These are phyloP conservation scores for Actinostola sp. DNA, from an alignment of 92 coral and sea anemone species.

Conservation along the genomic window DNA sequence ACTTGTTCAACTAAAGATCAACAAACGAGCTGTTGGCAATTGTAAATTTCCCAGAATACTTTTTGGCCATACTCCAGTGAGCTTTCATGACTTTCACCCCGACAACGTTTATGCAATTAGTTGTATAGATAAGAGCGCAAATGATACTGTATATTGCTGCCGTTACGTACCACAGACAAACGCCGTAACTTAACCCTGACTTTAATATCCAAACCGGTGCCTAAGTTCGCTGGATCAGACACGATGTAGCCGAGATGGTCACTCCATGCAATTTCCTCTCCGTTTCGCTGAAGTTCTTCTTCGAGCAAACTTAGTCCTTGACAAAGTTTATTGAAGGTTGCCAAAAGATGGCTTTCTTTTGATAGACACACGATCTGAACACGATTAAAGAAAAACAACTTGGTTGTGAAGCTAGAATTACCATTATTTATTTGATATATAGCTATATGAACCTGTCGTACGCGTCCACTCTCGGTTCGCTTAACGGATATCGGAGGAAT, in stretches of 20 bases:
- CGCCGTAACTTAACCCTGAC: slow-evolving; percentile 68
- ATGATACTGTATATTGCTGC: not conserved
- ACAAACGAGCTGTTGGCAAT: not conserved
- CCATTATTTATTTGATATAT: no score
- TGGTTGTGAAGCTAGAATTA: not conserved
- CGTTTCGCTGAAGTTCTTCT: slow-evolving; percentile 62
- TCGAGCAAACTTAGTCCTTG: slow-evolving; percentile 64
- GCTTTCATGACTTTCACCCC: no score
- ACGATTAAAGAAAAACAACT: not conserved
- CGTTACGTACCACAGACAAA: slow-evolving; percentile 54
- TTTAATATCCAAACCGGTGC: slow-evolving; percentile 67
- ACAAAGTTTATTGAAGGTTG: slow-evolving; percentile 48
- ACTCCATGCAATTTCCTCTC: slow-evolving; percentile 66
- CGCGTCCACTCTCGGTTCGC: no score
- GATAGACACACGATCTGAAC: slow-evolving; percentile 18
- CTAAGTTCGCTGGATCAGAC: slow-evolving; percentile 78
- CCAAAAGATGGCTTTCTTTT: slow-evolving; percentile 49
- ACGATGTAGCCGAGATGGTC: slow-evolving; percentile 78
- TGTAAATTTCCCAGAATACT: no score
- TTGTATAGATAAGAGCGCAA: no score
- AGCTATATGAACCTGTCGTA: no score
- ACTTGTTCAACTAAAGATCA: no score
- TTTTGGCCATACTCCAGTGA: no score
- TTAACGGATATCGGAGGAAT: no score
- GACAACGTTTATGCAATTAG: no score